Evolutionary conservation across 2,113 vertebrate genomes (phyloP), one percentile per base, ranked within the genome.

Genomic region (Plestiodon gilberti): DNA sequence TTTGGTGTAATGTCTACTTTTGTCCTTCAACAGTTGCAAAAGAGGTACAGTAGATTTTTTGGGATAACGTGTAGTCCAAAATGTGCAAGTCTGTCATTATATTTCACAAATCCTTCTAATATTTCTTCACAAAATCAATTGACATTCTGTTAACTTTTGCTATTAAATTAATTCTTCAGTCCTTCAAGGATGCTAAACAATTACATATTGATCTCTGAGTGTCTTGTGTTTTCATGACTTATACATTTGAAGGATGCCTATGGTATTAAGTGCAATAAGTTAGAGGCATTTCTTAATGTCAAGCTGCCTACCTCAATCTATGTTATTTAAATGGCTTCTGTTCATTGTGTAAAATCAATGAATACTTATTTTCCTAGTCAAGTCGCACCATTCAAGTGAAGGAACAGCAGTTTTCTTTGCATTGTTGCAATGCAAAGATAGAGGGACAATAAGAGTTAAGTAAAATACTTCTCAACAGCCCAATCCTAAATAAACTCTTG

Each of bases 91-190:
- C 7, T 64, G 48, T 57, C 57, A 35, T 81, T 67, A 40, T 57
- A 30, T 25, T 82, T 62, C 67, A 86, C 18, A 77, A 43, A 77
- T 30, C 84, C 87, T 91, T 89, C 91, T 93, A 90, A 87, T 93
- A 92, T 93, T 93, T 91, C 90, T 89, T 88, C 59, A 67, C 85
- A 79, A 88, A 94, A 89, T 93, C 93, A 93, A 94, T 88, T 93
- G 92, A 87, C 80, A 89, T 83, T 92, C 78, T 92, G 83, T 94
- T 94, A 94, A 88, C 82, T 80, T 74, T 84, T 57, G 25, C 82
- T 64, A 67, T 91, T 92, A 94, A 92, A 87, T 87, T 90, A 91
- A 94, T 94, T 91, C 81, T 64, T 94, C 89, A 91, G 1, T 73
- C 57, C 55, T 89, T 79, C 89, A 78, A 91, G 86, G 62, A 78